A percentile compares a stretch with the other conserved stretches of the same genome.
Evolutionary conservation across 1,140 invertebrate species (phyloP).

Genomic region (Euborellia annulipes): DNA sequence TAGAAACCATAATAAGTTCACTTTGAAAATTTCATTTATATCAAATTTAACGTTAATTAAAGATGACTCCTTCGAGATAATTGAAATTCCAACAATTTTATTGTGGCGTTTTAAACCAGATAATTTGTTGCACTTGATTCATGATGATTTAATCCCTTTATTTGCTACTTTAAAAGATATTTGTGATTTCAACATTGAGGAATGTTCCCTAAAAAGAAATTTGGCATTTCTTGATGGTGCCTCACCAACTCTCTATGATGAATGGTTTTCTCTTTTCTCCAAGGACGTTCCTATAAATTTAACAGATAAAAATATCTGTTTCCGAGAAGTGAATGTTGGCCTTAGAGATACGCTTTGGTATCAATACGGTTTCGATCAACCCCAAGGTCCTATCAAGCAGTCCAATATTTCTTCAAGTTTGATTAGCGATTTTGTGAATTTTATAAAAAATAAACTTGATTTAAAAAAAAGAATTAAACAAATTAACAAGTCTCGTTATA

Average conservation of each 20-base stretch:
- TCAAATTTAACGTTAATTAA: background rate
- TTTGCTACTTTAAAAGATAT: slow-evolving; percentile 24
- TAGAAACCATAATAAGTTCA: slow-evolving; percentile 10
- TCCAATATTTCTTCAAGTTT: slow-evolving; percentile 3
- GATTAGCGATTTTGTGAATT: slow-evolving; percentile 15
- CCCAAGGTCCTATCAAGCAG: slow-evolving; percentile 25
- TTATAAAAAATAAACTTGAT: slow-evolving; percentile 1
- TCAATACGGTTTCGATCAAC: slow-evolving; percentile 32
- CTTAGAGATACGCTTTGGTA: slow-evolving; percentile 29
- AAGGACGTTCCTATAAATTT: slow-evolving; percentile 6
- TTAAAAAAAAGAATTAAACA: background rate
- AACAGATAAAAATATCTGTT: slow-evolving; percentile 20
- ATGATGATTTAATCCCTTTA: slow-evolving; percentile 38
- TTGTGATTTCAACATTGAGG: slow-evolving; percentile 18
- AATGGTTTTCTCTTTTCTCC: slow-evolving; percentile 15
- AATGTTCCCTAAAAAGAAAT: slow-evolving; percentile 11
- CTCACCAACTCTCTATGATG: slow-evolving; percentile 5
- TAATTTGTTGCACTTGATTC: slow-evolving; percentile 39
- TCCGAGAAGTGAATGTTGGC: slow-evolving; percentile 26
- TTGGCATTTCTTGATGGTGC: slow-evolving; percentile 15
- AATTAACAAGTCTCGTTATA: slow-evolving; percentile 20
- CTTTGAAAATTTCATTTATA: slow-evolving; percentile 8
- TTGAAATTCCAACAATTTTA: slow-evolving; percentile 7
- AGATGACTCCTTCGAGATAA: background rate
- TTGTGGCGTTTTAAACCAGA: slow-evolving; percentile 32